Evolutionary conservation across 2,888 invertebrate species (phyloP).

Genomic region (Lasioglossum calceatum): DNA sequence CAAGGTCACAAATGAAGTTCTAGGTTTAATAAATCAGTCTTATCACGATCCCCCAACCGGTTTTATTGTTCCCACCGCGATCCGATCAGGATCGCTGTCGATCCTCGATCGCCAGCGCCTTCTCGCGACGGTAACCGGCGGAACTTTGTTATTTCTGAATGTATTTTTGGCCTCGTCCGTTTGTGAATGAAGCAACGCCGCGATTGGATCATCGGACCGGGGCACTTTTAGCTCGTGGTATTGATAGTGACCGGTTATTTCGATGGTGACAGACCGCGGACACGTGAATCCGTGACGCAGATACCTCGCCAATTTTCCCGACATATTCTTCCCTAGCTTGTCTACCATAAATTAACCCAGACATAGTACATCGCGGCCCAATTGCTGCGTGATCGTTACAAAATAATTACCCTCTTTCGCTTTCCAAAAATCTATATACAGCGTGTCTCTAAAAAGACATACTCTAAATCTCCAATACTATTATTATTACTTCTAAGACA

Average conservation of each 20-base stretch:
- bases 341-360: not conserved
- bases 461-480: too few species aligned
- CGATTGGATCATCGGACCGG: slow-evolving; percentile 4
- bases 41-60: too few species aligned
- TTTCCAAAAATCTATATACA: not conserved
- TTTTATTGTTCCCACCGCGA: not conserved
- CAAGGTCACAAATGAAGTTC: too few species aligned
- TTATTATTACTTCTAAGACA: too few species aligned
- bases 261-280: slow-evolving; percentile 13
- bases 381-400: not conserved
- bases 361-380: not conserved
- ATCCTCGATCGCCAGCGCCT: not conserved
- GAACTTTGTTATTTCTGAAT: slow-evolving; percentile 21
- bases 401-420: not conserved
- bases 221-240: slow-evolving; percentile 9
- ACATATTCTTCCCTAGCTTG: not conserved
- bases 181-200: slow-evolving; percentile 29
- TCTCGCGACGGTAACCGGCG: slow-evolving; percentile 8
- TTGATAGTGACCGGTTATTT: slow-evolving; percentile 23
- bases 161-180: slow-evolving; percentile 6
- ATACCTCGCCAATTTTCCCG: not conserved
- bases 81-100: not conserved
- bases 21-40: too few species aligned
- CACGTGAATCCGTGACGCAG: slow-evolving; percentile 7
- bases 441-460: not conserved